Evolutionary conservation across 2,797 vertebrate genomes (phyloP), one percentile per base, ranked within the genome.

Genomic region (Astyanax mexicanus): DNA sequence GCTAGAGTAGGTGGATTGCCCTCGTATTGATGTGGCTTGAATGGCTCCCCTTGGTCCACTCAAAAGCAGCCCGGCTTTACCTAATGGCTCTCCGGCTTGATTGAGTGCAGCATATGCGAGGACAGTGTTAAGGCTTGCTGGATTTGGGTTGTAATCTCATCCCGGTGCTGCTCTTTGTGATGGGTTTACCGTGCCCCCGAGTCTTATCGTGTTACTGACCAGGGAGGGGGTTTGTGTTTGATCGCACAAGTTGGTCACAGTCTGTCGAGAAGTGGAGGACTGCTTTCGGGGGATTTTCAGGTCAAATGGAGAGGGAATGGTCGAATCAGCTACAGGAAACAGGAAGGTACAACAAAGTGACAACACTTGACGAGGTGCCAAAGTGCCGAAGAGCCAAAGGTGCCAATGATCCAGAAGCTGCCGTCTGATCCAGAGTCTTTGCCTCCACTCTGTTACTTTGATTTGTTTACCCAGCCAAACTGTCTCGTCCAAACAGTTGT

Each of bases 61-160:
- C 86, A 32, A 55, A 57, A 51, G 6, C 42, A 29, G 51, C 51
- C 37, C n/a, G 83, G 32, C 61, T 65, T 67, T 64, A 58, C 37
- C 69, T 66, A 74, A 80, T 73, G 83, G 74, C 80, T 81, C 74
- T 78, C 69, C 62, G 65, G 79, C 19, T 29, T 88, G 89, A 93
- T 87, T 85, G 86, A 91, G 71, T 76, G 80, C 65, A 85, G 86
- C 87, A 92, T 80, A 85, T 89, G 89, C 77, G 77, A 82, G 83
- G 86, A 86, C 82, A 86, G 77, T 79, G 86, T 88, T 84, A 87
- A 87, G 82, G 80, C 64, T 32, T 61, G 21, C 65, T 51, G 25
- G 66, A 32, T 76, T 69, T 54, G 23, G 67, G 21, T 25, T 83
- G 78, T 75, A 82, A 79, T 77, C 84, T 85, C 84, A 77, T 74